Evolutionary conservation across 2,888 invertebrate genomes (phyloP).

Genomic region (Sarcophaga rosellei): DNA sequence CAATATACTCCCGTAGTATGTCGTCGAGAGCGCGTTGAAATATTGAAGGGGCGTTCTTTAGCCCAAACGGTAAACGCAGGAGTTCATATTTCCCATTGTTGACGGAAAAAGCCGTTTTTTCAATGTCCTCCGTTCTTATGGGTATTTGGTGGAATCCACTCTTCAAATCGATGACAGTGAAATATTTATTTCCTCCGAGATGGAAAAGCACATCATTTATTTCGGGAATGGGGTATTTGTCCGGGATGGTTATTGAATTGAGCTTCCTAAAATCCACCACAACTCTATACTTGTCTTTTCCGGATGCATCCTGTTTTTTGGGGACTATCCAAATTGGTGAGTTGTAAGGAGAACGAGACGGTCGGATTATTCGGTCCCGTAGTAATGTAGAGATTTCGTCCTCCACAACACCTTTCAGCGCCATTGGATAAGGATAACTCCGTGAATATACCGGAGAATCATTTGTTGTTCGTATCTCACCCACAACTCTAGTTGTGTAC

Average conservation of each 20-base stretch:
- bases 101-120: too few relatives aligned
- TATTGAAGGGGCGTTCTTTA: too few relatives aligned
- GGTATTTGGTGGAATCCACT: too few relatives aligned
- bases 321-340: conserved; percentile 53
- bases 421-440: conserved; percentile 48
- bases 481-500: conserved; percentile 38
- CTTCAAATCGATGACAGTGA: conserved; percentile 5
- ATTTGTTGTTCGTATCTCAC: conserved; percentile 45
- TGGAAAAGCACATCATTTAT: conserved; percentile 47
- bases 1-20: too few relatives aligned
- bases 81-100: background rate
- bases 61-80: background rate
- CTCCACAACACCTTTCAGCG: conserved; percentile 48
- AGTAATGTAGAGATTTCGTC: conserved; percentile 42
- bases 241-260: conserved; percentile 45
- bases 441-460: conserved; percentile 42
- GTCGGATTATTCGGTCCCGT: conserved; percentile 42
- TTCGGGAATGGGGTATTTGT: conserved; percentile 54
- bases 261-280: conserved; percentile 52
- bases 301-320: conserved; percentile 36
- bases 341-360: too few relatives aligned
- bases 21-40: too few relatives aligned
- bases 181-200: background rate
- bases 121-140: too few relatives aligned
- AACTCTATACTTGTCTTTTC: conserved; percentile 33